Evolutionary conservation across 1,140 invertebrate species (phyloP), one percentile per base, ranked within the genome.

Genomic region (roundworm (Caenorhabditis elegans)): DNA sequence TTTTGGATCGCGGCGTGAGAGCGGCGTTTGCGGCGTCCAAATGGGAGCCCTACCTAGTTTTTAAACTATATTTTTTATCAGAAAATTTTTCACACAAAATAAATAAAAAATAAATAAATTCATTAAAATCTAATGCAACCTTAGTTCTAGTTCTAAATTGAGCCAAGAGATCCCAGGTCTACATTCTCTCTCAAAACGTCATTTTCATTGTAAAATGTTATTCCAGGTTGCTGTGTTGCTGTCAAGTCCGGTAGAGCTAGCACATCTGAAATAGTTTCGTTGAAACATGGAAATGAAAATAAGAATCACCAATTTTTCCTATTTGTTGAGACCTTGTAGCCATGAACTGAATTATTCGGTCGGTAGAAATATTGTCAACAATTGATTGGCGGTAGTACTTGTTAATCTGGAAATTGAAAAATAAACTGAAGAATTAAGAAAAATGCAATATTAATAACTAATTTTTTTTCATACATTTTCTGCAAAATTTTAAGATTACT

Each of bases 151-250:
- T 34, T 34, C 34, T 34, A 26, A 26, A 28, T 17, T 2, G 60
- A 39, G 3, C 34, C 31, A 70, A 70, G 36, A 1, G 34, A 70
- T 4, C 60, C 60, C 0, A 70, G 13, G 10, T 70, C 60, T n/a
- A 70, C 31, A 39, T 70, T 70, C 39, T 70, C 60, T 11, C 60
- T 70, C 26, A 70, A 34, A 1, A 70, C 60, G 43, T 70, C 60
- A 22, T 70, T 24, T 34, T 70, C 60, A 70, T 70, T 22, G 60
- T 70, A 70, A 39, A 70, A 70, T n/a, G 60, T 70, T 3, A 70
- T 70, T 11, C 60, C 60, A 39, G 60, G 60, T 11, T 70, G 60
- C n/a, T 70, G 60, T 4, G 34, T 70, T 22, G 60, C 34, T 1
- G 34, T 19, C 2, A 70, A 13, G 3, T 6, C 2, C 1, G 60